A percentile compares a stretch with the other conserved stretches of the same genome.
Conservation (phyloP, 2,888 invertebrate genomes). For the Odontocerum albicorne region DNA sequence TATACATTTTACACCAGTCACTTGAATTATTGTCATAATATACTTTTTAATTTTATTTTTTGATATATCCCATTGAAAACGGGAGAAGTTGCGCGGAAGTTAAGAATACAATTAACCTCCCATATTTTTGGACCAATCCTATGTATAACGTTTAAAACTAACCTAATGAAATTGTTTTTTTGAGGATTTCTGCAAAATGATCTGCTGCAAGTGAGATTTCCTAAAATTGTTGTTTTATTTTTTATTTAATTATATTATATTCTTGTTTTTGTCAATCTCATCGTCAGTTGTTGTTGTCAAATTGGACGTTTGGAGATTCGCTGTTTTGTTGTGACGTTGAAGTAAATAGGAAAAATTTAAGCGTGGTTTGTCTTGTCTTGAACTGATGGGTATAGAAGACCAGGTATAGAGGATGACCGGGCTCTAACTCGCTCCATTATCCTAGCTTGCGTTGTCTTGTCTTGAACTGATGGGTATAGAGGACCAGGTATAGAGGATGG, state of each 20-base stretch:
- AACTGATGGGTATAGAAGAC: too few relatives aligned
- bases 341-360: too few relatives aligned
- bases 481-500: too few relatives aligned
- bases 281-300: slow-evolving; percentile 30
- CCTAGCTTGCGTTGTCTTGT: too few relatives aligned
- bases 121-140: slow-evolving; percentile 36
- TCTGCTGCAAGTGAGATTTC: slow-evolving; percentile 34
- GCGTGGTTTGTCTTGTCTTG: too few relatives aligned
- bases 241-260: slow-evolving; percentile 28
- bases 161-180: slow-evolving; percentile 30
- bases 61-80: slow-evolving; percentile 4
- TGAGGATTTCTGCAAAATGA: slow-evolving; percentile 30
- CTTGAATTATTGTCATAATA: slow-evolving; percentile 9
- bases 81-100: slow-evolving; percentile 14
- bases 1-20: slow-evolving; percentile 10
- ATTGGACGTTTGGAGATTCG: slow-evolving; percentile 12
- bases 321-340: too few relatives aligned
- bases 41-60: slow-evolving; percentile 9
- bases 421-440: too few relatives aligned
- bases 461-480: too few relatives aligned
- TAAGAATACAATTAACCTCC: slow-evolving; percentile 13
- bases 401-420: too few relatives aligned
- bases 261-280: slow-evolving; percentile 29
- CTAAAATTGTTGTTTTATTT: slow-evolving; percentile 34
- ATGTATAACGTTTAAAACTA: slow-evolving; percentile 17